These are phyloP conservation scores for Acromyrmex heyeri DNA, from an alignment of 1,140 invertebrate species.

Conservation along the genomic window DNA sequence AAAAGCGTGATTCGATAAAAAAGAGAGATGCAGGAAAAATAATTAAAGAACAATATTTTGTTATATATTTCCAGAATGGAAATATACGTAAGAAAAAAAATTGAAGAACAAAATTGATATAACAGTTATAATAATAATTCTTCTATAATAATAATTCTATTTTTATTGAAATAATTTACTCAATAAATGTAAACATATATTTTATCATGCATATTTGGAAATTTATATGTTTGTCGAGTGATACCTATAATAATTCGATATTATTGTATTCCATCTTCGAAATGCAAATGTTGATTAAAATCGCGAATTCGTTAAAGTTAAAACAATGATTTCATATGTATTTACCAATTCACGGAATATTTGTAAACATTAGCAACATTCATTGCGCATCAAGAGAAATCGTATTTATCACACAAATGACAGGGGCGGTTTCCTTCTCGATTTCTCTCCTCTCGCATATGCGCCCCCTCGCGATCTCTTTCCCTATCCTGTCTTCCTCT, in stretches of 20 bases:
- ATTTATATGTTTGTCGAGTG: neutral
- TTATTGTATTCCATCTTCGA: neutral
- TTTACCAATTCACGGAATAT: neutral
- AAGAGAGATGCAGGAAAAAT: neutral
- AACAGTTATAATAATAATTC: neutral
- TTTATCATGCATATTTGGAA: neutral
- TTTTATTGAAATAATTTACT: neutral
- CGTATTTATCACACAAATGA: conserved; percentile 1
- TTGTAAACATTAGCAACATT: neutral
- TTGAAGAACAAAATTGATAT: neutral
- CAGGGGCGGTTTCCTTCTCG: conserved; percentile 30
- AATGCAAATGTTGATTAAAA: conserved; percentile 19
- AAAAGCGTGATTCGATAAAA: neutral
- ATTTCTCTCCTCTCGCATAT: neutral
- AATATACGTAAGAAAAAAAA: neutral
- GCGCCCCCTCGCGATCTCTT: conserved; percentile 13
- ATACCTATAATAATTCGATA: neutral
- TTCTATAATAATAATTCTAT: neutral
- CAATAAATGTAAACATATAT: neutral
- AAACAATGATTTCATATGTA: neutral
- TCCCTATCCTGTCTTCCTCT: conserved; percentile 41
- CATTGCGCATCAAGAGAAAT: neutral
- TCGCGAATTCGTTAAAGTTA: neutral
- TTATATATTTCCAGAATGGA: neutral
- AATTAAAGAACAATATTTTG: neutral